Base-by-base conservation (phyloP, 2,888 invertebrate genomes). In the Ophioninae sp. region DNA sequence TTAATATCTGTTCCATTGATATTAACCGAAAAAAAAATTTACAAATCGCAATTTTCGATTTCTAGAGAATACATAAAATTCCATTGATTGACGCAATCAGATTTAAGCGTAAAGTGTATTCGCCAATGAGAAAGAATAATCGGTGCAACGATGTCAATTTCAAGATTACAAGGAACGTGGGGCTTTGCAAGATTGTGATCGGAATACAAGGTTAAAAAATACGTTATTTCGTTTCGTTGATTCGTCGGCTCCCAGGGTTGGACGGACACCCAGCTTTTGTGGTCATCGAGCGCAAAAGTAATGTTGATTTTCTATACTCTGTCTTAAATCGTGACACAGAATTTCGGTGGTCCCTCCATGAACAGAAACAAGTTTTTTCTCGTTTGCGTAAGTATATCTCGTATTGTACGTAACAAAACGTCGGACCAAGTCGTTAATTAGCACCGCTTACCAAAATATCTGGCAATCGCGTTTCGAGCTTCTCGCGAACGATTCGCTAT, bases 381-480 rank as follows among this genome's bases (percentile, higher is more conserved):
- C 64, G 86, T 85, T 87, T 87, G 85, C 87, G 87, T 88, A 76
- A 59, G 87, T 87, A 86, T 87, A 86, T 88, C 84, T 86, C 81
- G 83, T 86, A 76, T 68, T 30, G 39, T 76, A 76, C 58, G 75
- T 59, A 39, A 86, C 88, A 10, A 88, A 84, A 88, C 85, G 86
- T 89, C 86, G 89, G 90, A 90, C 89, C 89, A 90, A 90, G 87
- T 89, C 87, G 87, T 87, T 71, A 6, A 58, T 87, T 87, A 84
- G 87, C 86, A 86, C 87, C 84, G 84, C 85, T 87, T 79, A 79
- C 85, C 83, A 83, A 79, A 61, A 22, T 23, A 68, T 61, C 74
- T 65, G 58, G 41, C 39, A 68, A n/a, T 68, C 30, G 23, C 59
- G 68, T 69, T 73, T 22, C 13, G 23, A 13, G 8, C 10, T 63